Percentiles rank a stretch among this genome's conserved stretches.
Conservation (phyloP, 92 coral and sea anemone genomes). For the Galaxea fascicularis region DNA sequence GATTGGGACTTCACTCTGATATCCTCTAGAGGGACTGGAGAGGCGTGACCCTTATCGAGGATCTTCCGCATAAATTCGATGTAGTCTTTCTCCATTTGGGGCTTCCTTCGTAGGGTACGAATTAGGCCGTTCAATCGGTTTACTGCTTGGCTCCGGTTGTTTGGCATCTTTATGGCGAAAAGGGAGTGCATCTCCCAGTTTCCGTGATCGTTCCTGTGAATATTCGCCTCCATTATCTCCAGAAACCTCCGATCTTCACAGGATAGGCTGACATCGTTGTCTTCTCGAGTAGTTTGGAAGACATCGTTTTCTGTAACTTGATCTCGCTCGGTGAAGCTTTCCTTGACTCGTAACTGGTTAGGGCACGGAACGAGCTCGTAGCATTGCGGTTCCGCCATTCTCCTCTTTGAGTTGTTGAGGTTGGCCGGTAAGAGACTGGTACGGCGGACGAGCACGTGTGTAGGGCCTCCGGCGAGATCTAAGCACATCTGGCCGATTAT, state of each 20-base stretch:
- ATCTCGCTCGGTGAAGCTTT: slow-evolving; percentile 12
- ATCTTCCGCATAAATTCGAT: slow-evolving; percentile 56
- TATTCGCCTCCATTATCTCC: slow-evolving; percentile 37
- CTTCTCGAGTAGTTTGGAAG: slow-evolving; percentile 40
- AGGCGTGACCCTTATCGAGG: slow-evolving; percentile 45
- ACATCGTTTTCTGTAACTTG: slow-evolving; percentile 19
- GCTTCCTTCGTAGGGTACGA: slow-evolving; percentile 48
- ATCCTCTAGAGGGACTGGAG: slow-evolving; percentile 48
- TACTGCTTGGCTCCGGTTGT: slow-evolving; percentile 54
- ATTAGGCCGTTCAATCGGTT: slow-evolving; percentile 44
- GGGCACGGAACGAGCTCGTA: slow-evolving; percentile 51
- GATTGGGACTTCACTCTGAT: slow-evolving; percentile 10
- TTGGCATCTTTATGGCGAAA: slow-evolving; percentile 53
- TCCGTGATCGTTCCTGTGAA: slow-evolving; percentile 45
- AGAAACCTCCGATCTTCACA: no score
- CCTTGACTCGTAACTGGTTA: slow-evolving; percentile 56
- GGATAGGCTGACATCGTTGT: slow-evolving; percentile 58
- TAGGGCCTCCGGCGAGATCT: slow-evolving; percentile 34
- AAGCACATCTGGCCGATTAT: background rate
- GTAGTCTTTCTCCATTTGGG: slow-evolving; percentile 65
- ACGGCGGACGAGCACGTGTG: slow-evolving; percentile 45
- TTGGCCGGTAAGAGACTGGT: slow-evolving; percentile 46
- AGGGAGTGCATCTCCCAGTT: slow-evolving; percentile 62
- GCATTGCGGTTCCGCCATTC: background rate
- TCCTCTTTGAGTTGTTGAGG: slow-evolving; percentile 8